These are phyloP conservation scores for Taurulus bubalis DNA, from an alignment of 2,113 vertebrate genomes.

Conservation along the genomic window DNA sequence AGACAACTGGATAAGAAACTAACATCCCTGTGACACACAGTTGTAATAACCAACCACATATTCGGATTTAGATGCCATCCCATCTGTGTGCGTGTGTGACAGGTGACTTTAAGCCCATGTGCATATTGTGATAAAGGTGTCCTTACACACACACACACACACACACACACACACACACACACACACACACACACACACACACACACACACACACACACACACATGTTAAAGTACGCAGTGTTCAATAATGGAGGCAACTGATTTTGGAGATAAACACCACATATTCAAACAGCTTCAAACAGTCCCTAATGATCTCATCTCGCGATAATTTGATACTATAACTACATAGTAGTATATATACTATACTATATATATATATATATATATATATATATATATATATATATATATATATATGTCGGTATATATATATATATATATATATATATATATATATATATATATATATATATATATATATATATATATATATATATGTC, in stretches of 20 bases:
- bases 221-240: neutral
- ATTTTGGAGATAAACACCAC: neutral
- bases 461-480: too few relatives aligned
- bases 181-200: neutral
- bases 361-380: too few relatives aligned
- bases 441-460: too few relatives aligned
- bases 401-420: too few relatives aligned
- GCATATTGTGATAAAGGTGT: neutral
- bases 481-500: too few relatives aligned
- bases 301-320: neutral
- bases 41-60: neutral
- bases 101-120: neutral
- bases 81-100: neutral
- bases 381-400: too few relatives aligned
- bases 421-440: too few relatives aligned
- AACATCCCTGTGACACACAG: neutral
- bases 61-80: neutral
- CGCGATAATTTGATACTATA: neutral
- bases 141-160: neutral
- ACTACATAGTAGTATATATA: too few relatives aligned
- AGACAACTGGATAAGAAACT: neutral
- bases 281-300: neutral
- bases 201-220: neutral
- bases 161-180: neutral
- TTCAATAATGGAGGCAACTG: neutral